Base-by-base conservation (phyloP, 2,113 vertebrate species). In the Cricetomys ansorgei region DNA sequence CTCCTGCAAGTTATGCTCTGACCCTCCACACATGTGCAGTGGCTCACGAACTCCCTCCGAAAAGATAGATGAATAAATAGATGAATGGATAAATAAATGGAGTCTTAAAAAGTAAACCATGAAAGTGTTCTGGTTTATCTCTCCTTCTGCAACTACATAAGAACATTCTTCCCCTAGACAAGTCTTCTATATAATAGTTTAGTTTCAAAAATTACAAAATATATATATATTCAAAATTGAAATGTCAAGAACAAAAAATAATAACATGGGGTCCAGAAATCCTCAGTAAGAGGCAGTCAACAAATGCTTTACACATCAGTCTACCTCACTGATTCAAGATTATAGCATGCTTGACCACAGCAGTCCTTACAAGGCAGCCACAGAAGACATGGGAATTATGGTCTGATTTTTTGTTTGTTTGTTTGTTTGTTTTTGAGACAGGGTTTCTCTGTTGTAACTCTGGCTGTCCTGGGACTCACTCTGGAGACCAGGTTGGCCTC, bases 161-260 rank as follows among this genome's bases (percentile, higher is more conserved):
- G 21, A 97, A 3, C 40, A 23, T 65, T 70, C 34, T 65, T 76
- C 55, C 34, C 43, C 59, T 83, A 69, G 34, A 55, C 5, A 53
- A 65, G 29, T 73, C 76, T 92, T 53, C 65, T 40, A 94, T 62
- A 37, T 37, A 90, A 40, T 86, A 48, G 2, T 84, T 62, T 69
- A 88, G n/a, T 89, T 96, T 89, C 12, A 94, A 89, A 80, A 96
- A 79, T 40, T 94, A 94, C 1, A 25, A 93, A 89, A 91, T 48
- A 95, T 34, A 64, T 3, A 95, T 59, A 95, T 64, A 97, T 88
- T 45, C 91, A 95, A 97, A 96, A 5, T 59, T 70, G 29, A 96
- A 96, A 75, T 76, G 34, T 69, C 73, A 96, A 37, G 34, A 93
- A 94, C 83, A 70, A 93, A 95, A 95, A 79, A 50, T 48, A 94